Base-by-base conservation (phyloP, 64 coral and sea anemone species). In the Astreopora myriophthalma region DNA sequence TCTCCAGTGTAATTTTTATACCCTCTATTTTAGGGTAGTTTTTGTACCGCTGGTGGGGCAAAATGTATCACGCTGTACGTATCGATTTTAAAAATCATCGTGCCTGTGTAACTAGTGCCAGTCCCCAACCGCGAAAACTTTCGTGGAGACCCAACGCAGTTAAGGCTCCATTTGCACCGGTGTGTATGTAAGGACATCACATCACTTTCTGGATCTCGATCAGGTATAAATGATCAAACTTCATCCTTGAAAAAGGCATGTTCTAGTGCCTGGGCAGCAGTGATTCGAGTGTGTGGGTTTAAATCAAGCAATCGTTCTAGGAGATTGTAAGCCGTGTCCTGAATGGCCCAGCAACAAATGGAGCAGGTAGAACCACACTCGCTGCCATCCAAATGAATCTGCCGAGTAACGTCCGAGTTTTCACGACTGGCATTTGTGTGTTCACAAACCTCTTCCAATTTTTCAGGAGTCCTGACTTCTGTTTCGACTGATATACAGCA, bases 241-340 rank as follows among this genome's bases (percentile, higher is more conserved):
- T 12, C 20, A 23, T 95, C 67, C 58, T 48, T 80, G 48, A 99
- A 93, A 64, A 99, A 99, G 7, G 90, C 80, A 85, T 99, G 97
- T 16, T 79, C 78, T 36, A 99, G 67, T 26, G 97, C 97, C 30
- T 99, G 85, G 6, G 58, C 74, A 8, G 97, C 97, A 34, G 94
- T 96, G 28, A 99, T 96, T 69, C 97, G 92, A 34, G 94, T 90
- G 30, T 63, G 79, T 1, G 97, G 97, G 48, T 99, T 95, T n/a
- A 99, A 71, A 60, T 95, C 94, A 11, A 99, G 70, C 69, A 94
- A 94, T 73, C 94, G 78, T 74, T 93, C 75, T 27, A 99, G 29
- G 3, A 99, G 82, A 38, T 96, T 91, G 82, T 99, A 99, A 60
- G 97, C 97, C 16, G 75, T 73, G 24, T 85, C 65, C 28, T 94